Base-by-base conservation (phyloP, 2,113 vertebrate species). In the Platysternon megacephalum region DNA sequence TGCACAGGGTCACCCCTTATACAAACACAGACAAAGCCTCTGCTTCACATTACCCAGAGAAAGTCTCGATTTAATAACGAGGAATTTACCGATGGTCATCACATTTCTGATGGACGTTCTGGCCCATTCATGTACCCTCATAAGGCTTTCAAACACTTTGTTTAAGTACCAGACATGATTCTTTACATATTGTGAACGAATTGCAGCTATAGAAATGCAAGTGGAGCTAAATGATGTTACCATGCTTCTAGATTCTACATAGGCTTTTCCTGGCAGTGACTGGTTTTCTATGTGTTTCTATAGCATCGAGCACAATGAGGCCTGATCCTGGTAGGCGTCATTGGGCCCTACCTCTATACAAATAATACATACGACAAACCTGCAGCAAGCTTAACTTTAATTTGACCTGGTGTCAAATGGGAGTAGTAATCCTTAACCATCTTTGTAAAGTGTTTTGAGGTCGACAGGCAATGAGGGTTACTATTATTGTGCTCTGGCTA, bases 61-160 rank as follows among this genome's bases (percentile, higher is more conserved):
- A 82, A 8, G 68, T 42, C 35, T 55, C 51, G 1, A 4, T 39
- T 42, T n/a, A 42, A 49, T 1, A 5, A 32, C 11, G 12, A 79
- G 35, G 65, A n/a, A 46, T 44, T 83, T 21, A 10, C n/a, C 14
- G 6, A 44, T 8, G 0, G 0, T 28, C 1, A 24, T 8, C 53
- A 10, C 65, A 42, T 74, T 74, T 74, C 10, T 74, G n/a, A 24
- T 74, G 72, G 10, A 76, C 2, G 11, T 44, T 68, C 61, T 44
- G 22, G 21, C 22, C 42, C 39, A 42, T 26, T 26, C 72, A 76
- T 76, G 39, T 6, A 26, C 10, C 39, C 24, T 24, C 72, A 6
- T 44, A 35, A 68, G 61, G 17, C 61, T 65, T 65, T 65, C 61
- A 65, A 65, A 65, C 58, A 35, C 32, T 65, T 65, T 35, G 32